Evolutionary conservation across 2,888 invertebrate genomes (phyloP), one percentile per base, ranked within the genome.

Genomic region (Lysandra bellargus): DNA sequence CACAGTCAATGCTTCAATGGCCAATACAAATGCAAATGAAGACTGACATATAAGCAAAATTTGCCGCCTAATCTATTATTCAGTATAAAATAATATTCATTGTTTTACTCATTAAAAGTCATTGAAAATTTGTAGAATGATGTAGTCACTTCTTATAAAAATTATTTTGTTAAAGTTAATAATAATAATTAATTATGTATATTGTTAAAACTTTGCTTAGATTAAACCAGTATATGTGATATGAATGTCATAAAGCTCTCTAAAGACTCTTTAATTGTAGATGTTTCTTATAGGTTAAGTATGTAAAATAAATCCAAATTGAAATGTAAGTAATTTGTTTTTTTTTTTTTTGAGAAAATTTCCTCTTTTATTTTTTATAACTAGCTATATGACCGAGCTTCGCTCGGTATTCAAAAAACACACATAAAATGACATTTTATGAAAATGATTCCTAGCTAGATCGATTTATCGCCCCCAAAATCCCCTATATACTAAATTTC

Each of bases 191-290:
- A 82, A 88, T 88, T 88, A 86, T 92, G 90, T 91, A 91, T 90
- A 92, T 91, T 92, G 92, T 93, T 92, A 87, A 90, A 88, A 84
- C 87, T 88, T 81, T 83, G 83, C 90, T 89, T 88, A 80, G 82
- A 82, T 82, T 91, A 89, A 87, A 89, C 91, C 88, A 88, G 91
- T 91, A 89, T 91, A 88, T 94, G 94, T 94, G 94, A 94, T 94
- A 94, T 94, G 90, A 91, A 90, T 94, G 94, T 94, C 90, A 92
- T 94, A 89, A 89, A 89, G 92, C 92, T 94, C 93, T 93, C 92
- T 93, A 90, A 86, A 86, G 87, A 86, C 87, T 87, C 83, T 83
- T 90, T 90, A 88, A 85, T 89, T 80, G 86, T 88, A 91, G 88
- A 85, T 82, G 85, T 86, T 87, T 80, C 81, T 83, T 80, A 82